Base-by-base conservation (phyloP, 2,797 vertebrate genomes). In the Enteromius anoplus region DNA sequence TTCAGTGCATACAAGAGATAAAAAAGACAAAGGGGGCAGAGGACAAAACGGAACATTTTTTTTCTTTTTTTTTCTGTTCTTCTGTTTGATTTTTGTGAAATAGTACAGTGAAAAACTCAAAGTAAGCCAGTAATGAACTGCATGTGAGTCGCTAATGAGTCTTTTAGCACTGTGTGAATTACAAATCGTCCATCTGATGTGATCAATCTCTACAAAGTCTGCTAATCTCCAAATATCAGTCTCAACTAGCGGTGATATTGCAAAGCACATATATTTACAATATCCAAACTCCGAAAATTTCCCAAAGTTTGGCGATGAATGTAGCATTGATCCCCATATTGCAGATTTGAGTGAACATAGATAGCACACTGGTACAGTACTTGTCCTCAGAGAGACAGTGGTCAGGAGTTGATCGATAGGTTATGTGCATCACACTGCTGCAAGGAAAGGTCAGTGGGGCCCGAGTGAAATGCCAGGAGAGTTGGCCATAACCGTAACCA, bases 391-490 rank as follows among this genome's bases (percentile, higher is more conserved):
- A 72, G 70, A 69, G 45, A 42, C 65, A 34, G 71, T 73, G 73
- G 75, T 29, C 71, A 53, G 75, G 7, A 5, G 83, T 87, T 92
- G 90, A 93, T 92, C 84, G 85, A 93, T 93, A 86, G 81, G 84
- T 91, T 88, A 91, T 89, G 86, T 90, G 85, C 66, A 66, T 88
- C 37, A 84, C 86, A 85, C 79, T 83, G 75, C 85, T 58, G 53
- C 84, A 51, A 69, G 68, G 75, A 91, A 91, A 92, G 92, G 91
- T 92, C 91, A 90, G 69, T 32, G 85, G 85, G 89, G 85, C 80
- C 76, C 8, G 60, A 77, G 89, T 85, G 88, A 85, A 86, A 90
- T 77, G 86, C 84, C 87, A 88, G 80, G 62, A 85, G 89, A 87
- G 17, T 81, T 34, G 81, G 82, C 65, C 75, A 83, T 91, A 91